Evolutionary conservation across 2,797 vertebrate species (phyloP).

Genomic region (Xenopus petersii): DNA sequence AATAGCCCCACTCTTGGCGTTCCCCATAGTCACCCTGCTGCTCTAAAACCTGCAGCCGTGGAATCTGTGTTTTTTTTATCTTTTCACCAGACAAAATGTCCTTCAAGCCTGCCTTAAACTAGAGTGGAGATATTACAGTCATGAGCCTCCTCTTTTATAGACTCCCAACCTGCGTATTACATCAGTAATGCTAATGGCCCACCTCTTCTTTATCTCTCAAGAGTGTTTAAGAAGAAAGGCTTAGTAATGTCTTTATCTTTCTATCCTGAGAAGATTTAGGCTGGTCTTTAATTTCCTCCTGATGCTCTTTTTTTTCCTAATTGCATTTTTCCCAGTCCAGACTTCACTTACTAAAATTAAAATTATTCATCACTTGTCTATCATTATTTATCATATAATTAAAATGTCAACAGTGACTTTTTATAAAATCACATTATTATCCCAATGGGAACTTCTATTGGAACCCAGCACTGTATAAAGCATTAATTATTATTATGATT

Average conservation of each 20-base stretch:
- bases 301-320: constrained; percentile 11
- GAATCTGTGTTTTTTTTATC: background rate
- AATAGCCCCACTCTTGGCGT: constrained; percentile 80
- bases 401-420: no score
- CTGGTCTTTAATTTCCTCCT: constrained; percentile 12
- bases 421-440: no score
- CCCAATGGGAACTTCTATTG: no score
- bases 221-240: constrained; percentile 18
- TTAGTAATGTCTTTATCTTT: constrained; percentile 23
- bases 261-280: constrained; percentile 34
- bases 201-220: constrained; percentile 23
- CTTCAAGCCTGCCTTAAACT: background rate
- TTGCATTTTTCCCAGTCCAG: background rate
- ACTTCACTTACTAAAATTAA: background rate
- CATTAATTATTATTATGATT: no score
- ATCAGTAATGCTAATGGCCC: constrained; percentile 19
- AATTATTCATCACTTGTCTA: no score
- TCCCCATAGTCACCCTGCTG: constrained; percentile 76
- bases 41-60: background rate
- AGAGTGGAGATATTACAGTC: constrained; percentile 9
- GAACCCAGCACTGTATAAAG: no score
- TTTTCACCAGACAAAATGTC: background rate
- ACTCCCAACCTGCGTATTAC: constrained; percentile 19
- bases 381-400: no score
- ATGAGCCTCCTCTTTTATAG: constrained; percentile 26